These are phyloP conservation scores for Urosaurus nigricauda DNA, from an alignment of 2,797 vertebrate genomes.

Conservation along the genomic window DNA sequence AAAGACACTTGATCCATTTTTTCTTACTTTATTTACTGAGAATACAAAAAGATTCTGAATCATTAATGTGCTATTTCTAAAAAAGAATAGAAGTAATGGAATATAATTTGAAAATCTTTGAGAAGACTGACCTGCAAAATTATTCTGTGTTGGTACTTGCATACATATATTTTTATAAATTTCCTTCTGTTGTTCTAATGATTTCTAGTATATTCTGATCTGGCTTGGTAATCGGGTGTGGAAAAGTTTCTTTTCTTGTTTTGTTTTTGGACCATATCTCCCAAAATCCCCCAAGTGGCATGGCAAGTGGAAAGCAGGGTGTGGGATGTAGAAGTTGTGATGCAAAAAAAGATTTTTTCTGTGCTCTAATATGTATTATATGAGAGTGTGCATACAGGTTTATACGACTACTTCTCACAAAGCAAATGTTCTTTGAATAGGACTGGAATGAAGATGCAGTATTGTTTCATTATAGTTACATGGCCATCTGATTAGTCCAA, in stretches of 20 bases:
- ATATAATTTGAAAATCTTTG: background rate
- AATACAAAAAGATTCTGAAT: background rate
- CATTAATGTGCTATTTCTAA: background rate
- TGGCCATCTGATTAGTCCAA: background rate
- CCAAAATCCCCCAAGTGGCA: background rate
- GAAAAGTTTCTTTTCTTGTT: background rate
- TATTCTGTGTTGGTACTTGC: background rate
- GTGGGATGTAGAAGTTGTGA: background rate
- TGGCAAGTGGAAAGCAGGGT: background rate
- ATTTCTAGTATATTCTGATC: background rate
- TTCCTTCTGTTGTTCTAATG: background rate
- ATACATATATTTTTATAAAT: background rate
- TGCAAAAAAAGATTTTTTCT: background rate
- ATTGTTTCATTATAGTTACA: background rate
- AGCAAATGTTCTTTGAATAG: background rate
- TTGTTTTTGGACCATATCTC: background rate
- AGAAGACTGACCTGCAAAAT: background rate
- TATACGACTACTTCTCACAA: background rate
- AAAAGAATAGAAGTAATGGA: background rate
- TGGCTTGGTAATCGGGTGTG: background rate
- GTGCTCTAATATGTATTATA: background rate
- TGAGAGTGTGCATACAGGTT: too few species aligned
- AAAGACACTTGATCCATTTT: conserved; percentile 13
- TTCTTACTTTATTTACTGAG: background rate
- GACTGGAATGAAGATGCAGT: background rate